Percentiles rank a stretch among this genome's conserved stretches.
These are phyloP conservation scores for Arctopsyche grandis DNA, from an alignment of 1,140 invertebrate genomes.

Conservation along the genomic window DNA sequence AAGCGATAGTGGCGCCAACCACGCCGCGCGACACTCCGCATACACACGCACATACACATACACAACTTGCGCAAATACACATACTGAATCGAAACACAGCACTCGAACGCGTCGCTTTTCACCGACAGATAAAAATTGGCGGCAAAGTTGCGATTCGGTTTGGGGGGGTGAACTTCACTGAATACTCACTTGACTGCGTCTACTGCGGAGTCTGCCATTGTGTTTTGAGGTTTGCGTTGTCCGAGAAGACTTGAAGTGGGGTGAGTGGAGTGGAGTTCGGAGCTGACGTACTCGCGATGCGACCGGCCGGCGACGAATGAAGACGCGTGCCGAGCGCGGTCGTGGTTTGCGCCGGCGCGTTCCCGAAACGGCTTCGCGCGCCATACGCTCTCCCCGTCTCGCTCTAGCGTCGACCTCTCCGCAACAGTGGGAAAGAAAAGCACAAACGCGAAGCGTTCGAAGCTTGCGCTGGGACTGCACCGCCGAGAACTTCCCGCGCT, in stretches of 20 bases:
- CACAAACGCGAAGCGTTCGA: conserved; percentile 48
- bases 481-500: conserved; percentile 51
- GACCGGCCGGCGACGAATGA: conserved; percentile 36
- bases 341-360: not conserved
- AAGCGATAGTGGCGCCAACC: conserved; percentile 50
- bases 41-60: not conserved
- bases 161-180: too few relatives aligned
- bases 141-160: not conserved
- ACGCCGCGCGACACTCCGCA: conserved; percentile 40
- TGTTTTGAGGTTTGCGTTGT: conserved; percentile 26
- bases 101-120: not conserved
- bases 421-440: conserved; percentile 44
- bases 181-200: too few relatives aligned
- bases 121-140: not conserved
- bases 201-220: conserved; percentile 66
- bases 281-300: not conserved
- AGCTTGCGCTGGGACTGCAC: not conserved
- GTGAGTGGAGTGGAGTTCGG: conserved; percentile 22
- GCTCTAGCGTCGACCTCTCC: conserved; percentile 5
- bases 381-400: conserved; percentile 11
- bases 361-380: conserved; percentile 9
- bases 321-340: not conserved
- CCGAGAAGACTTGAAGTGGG: conserved; percentile 34
- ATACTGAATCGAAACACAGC: too few relatives aligned
- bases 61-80: not conserved